phyloP scores from a whole-genome alignment of 1,140 invertebrate genomes.

The Orius insidiosus region DNA sequence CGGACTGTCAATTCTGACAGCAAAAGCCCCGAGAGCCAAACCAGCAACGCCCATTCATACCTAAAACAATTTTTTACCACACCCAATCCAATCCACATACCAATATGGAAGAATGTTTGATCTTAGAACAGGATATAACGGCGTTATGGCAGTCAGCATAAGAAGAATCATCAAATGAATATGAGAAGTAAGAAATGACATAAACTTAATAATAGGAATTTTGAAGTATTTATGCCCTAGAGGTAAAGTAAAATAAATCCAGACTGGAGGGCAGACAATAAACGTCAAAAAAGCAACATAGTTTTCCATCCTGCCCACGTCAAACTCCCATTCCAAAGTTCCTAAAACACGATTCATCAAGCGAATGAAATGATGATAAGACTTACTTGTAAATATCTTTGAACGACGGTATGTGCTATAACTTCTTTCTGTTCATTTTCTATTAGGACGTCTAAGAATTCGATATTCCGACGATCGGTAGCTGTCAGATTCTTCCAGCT shows the following conservation, averaged over 20 bases:
- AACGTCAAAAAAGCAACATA: slow-evolving; percentile 81
- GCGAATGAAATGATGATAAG: neutral
- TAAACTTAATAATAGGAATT: slow-evolving; percentile 96
- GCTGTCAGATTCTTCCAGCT: slow-evolving; percentile 81
- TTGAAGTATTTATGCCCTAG: slow-evolving; percentile 89
- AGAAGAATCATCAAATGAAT: slow-evolving; percentile 91
- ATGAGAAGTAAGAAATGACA: slow-evolving; percentile 97
- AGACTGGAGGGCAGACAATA: slow-evolving; percentile 84
- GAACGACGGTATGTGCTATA: slow-evolving; percentile 74
- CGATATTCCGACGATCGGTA: slow-evolving; percentile 76
- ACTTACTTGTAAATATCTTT: slow-evolving; percentile 68
- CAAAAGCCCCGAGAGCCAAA: slow-evolving; percentile 89
- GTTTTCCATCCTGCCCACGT: slow-evolving; percentile 93
- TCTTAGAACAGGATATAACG: slow-evolving; percentile 64
- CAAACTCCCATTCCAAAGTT: slow-evolving; percentile 89
- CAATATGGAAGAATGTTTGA: slow-evolving; percentile 42
- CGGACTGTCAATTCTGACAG: slow-evolving; percentile 94
- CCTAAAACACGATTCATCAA: slow-evolving; percentile 37
- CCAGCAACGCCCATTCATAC: slow-evolving; percentile 91
- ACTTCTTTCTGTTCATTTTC: slow-evolving; percentile 98
- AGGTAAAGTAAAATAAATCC: slow-evolving; percentile 90
- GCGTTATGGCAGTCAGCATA: slow-evolving; percentile 76
- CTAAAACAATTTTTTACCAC: slow-evolving; percentile 28
- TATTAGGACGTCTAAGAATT: slow-evolving; percentile 93
- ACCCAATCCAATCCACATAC: slow-evolving; percentile 11